Evolutionary conservation across 2,797 vertebrate genomes (phyloP).

Genomic region (Bucorvus abyssinicus): DNA sequence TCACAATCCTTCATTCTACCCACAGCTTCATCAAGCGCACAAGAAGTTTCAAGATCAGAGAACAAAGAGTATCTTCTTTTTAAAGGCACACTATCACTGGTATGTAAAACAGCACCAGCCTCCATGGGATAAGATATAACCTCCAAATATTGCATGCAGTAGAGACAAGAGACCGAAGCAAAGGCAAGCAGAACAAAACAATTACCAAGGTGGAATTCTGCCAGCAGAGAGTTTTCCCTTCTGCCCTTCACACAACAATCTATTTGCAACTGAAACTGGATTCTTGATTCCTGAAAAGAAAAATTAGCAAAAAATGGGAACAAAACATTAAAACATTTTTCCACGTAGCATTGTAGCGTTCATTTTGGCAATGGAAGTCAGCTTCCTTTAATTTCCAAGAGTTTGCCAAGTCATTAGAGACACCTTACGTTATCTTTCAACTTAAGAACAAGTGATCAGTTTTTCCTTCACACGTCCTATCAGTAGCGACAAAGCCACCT

Average conservation of each 20-base stretch:
- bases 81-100: background rate
- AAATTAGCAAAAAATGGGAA: slow-evolving; percentile 59
- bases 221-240: slow-evolving; percentile 98
- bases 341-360: background rate
- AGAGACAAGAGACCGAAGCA: slow-evolving; percentile 42
- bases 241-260: slow-evolving; percentile 94
- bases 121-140: slow-evolving; percentile 25
- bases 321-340: slow-evolving; percentile 35
- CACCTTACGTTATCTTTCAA: background rate
- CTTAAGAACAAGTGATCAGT: background rate
- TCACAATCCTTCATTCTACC: slow-evolving; percentile 12
- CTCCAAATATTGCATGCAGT: slow-evolving; percentile 52
- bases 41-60: slow-evolving; percentile 31
- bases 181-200: slow-evolving; percentile 66
- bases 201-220: slow-evolving; percentile 98
- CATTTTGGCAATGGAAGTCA: slow-evolving; percentile 18
- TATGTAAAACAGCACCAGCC: slow-evolving; percentile 25
- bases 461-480: background rate
- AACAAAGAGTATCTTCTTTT: slow-evolving; percentile 41
- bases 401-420: background rate
- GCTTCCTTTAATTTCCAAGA: background rate
- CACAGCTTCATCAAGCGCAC: background rate
- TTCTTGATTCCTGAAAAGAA: slow-evolving; percentile 92
- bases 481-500: background rate
- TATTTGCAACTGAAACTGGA: slow-evolving; percentile 95